These are phyloP conservation scores for Crocuta crocuta DNA, from an alignment of 2,113 vertebrate species.

Conservation along the genomic window DNA sequence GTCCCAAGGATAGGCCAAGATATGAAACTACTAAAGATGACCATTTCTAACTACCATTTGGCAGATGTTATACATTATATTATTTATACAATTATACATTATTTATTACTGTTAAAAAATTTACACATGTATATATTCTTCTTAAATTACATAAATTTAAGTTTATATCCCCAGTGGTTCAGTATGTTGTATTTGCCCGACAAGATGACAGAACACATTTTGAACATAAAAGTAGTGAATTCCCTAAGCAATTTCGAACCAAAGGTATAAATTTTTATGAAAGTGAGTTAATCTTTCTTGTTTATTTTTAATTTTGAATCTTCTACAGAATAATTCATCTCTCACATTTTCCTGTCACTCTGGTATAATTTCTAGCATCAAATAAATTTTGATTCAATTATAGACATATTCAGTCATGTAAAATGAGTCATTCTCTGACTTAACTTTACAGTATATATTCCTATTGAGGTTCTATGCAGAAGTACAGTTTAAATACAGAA, in stretches of 20 bases:
- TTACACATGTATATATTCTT: background rate
- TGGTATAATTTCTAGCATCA: slow-evolving; percentile 25
- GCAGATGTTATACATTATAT: background rate
- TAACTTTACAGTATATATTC: background rate
- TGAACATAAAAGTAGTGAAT: background rate
- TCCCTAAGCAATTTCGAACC: background rate
- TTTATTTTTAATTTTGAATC: slow-evolving; percentile 47
- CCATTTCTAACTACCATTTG: background rate
- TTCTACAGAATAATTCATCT: background rate
- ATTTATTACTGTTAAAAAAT: background rate
- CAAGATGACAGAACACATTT: background rate
- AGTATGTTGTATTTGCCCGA: background rate
- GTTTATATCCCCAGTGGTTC: background rate
- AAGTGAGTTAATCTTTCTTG: slow-evolving; percentile 29
- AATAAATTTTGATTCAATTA: slow-evolving; percentile 45
- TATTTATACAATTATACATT: background rate
- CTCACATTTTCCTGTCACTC: slow-evolving; percentile 14
- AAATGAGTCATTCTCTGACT: slow-evolving; percentile 17
- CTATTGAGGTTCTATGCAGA: background rate
- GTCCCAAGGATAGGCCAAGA: background rate
- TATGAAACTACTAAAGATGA: background rate
- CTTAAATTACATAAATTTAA: background rate
- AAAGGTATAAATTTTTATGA: background rate
- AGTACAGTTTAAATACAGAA: slow-evolving; percentile 17
- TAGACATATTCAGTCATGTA: background rate